Conservation (phyloP, 2,888 invertebrate genomes). For the Diploptera punctata region DNA sequence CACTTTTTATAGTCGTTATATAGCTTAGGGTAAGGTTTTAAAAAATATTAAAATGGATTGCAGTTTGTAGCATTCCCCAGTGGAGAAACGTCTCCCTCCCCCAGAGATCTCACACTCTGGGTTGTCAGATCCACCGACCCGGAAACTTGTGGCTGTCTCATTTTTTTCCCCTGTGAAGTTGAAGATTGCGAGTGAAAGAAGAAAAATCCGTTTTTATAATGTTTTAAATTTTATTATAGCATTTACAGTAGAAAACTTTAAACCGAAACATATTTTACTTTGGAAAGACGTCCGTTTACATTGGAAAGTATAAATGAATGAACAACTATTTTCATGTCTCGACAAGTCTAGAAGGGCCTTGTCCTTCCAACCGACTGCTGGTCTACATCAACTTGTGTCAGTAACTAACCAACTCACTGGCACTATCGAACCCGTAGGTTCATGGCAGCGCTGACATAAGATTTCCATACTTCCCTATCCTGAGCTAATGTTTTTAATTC, state of each 20-base stretch:
- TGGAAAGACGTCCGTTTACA: too few relatives aligned
- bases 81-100: neutral
- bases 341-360: too few relatives aligned
- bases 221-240: neutral
- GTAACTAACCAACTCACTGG: too few relatives aligned
- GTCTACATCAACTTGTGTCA: too few relatives aligned
- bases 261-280: neutral
- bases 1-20: conserved; percentile 1
- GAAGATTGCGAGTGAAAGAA: neutral
- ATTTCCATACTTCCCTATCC: too few relatives aligned
- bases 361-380: too few relatives aligned
- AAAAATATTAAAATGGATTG: conserved; percentile 6
- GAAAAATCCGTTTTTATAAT: neutral
- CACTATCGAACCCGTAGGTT: too few relatives aligned
- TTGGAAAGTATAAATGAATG: too few relatives aligned
- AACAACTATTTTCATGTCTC: too few relatives aligned
- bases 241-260: neutral
- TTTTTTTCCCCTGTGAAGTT: neutral
- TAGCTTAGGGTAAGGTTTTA: neutral
- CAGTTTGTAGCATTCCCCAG: neutral
- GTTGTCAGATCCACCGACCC: neutral
- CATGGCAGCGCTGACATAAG: too few relatives aligned
- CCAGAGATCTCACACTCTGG: neutral
- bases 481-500: too few relatives aligned
- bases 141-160: conserved; percentile 9